phyloP scores from a whole-genome alignment of 1,140 invertebrate genomes.

The Odontomachus brunneus region DNA sequence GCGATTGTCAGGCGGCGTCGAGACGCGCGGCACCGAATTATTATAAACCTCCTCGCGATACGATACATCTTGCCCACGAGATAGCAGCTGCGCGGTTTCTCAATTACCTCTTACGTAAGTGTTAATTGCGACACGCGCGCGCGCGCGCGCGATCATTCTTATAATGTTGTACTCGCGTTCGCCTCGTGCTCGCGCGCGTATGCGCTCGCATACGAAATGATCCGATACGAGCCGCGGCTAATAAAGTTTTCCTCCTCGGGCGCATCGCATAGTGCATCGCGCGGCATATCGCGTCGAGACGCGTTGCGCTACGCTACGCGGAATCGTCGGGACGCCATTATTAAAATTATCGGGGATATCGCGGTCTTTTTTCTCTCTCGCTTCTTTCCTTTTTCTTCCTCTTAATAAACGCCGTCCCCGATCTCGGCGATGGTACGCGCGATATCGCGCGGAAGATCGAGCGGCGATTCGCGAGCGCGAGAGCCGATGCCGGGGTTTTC shows the following conservation, averaged over 20 bases:
- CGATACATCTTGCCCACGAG: constrained; percentile 57
- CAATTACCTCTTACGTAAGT: constrained; percentile 71
- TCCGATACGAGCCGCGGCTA: constrained; percentile 29
- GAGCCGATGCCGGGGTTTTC: constrained; percentile 31
- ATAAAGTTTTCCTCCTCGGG: constrained; percentile 47
- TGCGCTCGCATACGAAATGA: constrained; percentile 38
- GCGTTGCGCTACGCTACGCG: too few species aligned
- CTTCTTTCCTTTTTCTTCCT: too few species aligned
- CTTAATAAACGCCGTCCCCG: constrained; percentile 27
- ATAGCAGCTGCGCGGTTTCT: constrained; percentile 68
- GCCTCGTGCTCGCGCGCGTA: constrained; percentile 14
- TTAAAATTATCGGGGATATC: constrained; percentile 18
- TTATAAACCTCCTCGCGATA: constrained; percentile 62
- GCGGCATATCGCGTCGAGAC: too few species aligned
- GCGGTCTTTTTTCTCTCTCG: not conserved
- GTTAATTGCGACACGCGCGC: constrained; percentile 69
- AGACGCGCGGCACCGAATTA: constrained; percentile 59
- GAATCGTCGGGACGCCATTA: constrained; percentile 25
- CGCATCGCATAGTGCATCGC: constrained; percentile 10
- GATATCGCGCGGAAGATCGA: constrained; percentile 44
- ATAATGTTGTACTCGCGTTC: constrained; percentile 48
- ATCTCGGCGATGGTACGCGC: constrained; percentile 12
- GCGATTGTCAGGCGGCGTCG: constrained; percentile 34
- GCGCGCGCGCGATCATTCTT: constrained; percentile 67
- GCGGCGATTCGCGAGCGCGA: constrained; percentile 27